Base-by-base conservation (phyloP, 2,888 invertebrate species). In the Ptycholaimellus sp. region DNA sequence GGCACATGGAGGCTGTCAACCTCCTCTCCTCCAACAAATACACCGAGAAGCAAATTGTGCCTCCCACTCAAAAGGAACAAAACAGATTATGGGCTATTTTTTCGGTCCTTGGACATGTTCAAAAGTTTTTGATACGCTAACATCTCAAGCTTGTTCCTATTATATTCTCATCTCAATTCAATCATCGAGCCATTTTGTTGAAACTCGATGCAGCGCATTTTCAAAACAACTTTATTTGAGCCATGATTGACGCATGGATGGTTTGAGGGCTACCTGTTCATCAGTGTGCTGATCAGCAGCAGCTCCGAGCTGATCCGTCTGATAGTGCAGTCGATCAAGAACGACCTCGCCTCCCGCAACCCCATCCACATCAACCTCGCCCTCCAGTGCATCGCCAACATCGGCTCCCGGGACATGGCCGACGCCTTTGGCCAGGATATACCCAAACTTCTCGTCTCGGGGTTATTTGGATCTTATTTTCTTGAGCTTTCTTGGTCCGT, bases 1-100 rank as follows among this genome's bases (percentile, higher is more conserved):
- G 96, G 45, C 93, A 96, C 65, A 96, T 96, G 93, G 96, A 99
- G 67, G 96, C 96, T 36, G 96, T 99, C 50, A 99, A 99, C 64
- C 69, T 99, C 49, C 72, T 99, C 41, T 90, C 90, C 46, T 96
- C 96, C 43, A 99, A 99, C 63, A 99, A 96, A 69, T 99, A 99
- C 68, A 93, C 96, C 35, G 96, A 99, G 63, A 99, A 99, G 68
- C 96, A 99, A 70, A 96, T 99, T 65, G 83, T 66, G 47, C 54
- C 60, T 55, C 30, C 20, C 19, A 25, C 14, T n/a, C 5, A 19
- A 34, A 13, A 4, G 18, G 9, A 25, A 25, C 25, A 25, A 9
- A 13, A 25, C 25, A 25, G 13, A 25, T 13, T n/a, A n/a, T n/a
- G n/a, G n/a, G n/a, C n/a, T n/a, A n/a, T n/a, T n/a, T n/a, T n/a